Percentiles rank a stretch among this genome's conserved stretches.
Conservation (phyloP, 2,888 invertebrate species). For the Xestobium rufovillosum region DNA sequence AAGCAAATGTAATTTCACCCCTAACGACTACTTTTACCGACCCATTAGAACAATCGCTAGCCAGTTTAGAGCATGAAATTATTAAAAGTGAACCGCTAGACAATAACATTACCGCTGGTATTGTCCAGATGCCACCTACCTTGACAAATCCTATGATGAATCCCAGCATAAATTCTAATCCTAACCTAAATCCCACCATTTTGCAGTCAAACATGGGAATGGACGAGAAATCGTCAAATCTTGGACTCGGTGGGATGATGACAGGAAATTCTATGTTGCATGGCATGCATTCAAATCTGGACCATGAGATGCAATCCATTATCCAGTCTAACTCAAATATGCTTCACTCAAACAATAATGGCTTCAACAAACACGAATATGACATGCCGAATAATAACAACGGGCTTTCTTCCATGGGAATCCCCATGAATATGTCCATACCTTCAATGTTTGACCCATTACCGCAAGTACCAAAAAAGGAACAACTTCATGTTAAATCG, state of each 20-base stretch:
- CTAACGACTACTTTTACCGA: constrained; percentile 47
- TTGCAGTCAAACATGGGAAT: constrained; percentile 31
- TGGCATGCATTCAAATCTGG: constrained; percentile 26
- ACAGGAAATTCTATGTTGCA: constrained; percentile 29
- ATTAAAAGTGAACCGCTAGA: constrained; percentile 47
- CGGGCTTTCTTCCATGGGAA: constrained; percentile 45
- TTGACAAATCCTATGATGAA: constrained; percentile 29
- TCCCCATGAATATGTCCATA: constrained; percentile 48
- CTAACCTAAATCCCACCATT: constrained; percentile 30
- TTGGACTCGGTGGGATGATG: constrained; percentile 25
- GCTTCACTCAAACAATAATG: constrained; percentile 41
- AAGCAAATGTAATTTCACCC: constrained; percentile 36
- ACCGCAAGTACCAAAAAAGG: constrained; percentile 42
- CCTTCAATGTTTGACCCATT: constrained; percentile 61
- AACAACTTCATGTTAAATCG: constrained; percentile 50
- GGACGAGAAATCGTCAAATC: constrained; percentile 31
- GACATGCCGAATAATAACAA: constrained; percentile 44
- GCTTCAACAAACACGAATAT: constrained; percentile 44
- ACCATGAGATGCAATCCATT: constrained; percentile 27
- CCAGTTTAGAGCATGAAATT: constrained; percentile 58
- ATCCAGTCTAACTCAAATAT: constrained; percentile 28
- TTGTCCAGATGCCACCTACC: constrained; percentile 28
- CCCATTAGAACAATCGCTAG: constrained; percentile 63
- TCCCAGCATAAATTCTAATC: constrained; percentile 27
- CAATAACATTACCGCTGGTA: constrained; percentile 25